Conservation (phyloP, 1,140 invertebrate genomes). For the Dolichoris vasculosae region DNA sequence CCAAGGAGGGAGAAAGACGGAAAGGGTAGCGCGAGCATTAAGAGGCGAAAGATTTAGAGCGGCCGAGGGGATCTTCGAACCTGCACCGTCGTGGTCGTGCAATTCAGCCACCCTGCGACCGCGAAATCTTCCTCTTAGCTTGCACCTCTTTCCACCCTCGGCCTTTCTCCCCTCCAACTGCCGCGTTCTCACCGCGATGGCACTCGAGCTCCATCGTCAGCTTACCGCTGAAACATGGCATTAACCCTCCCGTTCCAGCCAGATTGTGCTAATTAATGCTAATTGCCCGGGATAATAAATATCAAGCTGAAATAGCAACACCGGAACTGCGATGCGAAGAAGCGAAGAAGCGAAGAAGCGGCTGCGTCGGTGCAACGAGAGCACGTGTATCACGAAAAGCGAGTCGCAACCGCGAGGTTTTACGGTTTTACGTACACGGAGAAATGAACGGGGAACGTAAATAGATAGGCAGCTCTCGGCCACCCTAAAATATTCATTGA, state of each 20-base stretch:
- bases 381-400: conserved; percentile 53
- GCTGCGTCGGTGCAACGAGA: conserved; percentile 6
- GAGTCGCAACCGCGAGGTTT: conserved; percentile 10
- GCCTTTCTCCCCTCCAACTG: neutral
- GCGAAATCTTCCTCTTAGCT: conserved; percentile 47
- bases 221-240: conserved; percentile 57
- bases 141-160: neutral
- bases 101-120: conserved; percentile 38
- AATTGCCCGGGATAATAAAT: conserved; percentile 71
- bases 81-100: conserved; percentile 34
- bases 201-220: conserved; percentile 40
- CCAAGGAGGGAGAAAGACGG: neutral
- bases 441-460: conserved; percentile 1
- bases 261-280: conserved; percentile 72
- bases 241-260: conserved; percentile 42
- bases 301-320: conserved; percentile 52
- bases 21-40: neutral
- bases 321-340: too few species aligned
- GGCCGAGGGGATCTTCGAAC: conserved; percentile 13
- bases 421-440: too few species aligned
- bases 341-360: neutral
- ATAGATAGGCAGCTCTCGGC: conserved; percentile 34
- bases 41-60: conserved; percentile 43
- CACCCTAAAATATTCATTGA: conserved; percentile 66
- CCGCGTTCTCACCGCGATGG: neutral